Evolutionary conservation across 92 coral and sea anemone genomes (phyloP), one percentile per base, ranked within the genome.

Genomic region (Scolanthus callimorphus): DNA sequence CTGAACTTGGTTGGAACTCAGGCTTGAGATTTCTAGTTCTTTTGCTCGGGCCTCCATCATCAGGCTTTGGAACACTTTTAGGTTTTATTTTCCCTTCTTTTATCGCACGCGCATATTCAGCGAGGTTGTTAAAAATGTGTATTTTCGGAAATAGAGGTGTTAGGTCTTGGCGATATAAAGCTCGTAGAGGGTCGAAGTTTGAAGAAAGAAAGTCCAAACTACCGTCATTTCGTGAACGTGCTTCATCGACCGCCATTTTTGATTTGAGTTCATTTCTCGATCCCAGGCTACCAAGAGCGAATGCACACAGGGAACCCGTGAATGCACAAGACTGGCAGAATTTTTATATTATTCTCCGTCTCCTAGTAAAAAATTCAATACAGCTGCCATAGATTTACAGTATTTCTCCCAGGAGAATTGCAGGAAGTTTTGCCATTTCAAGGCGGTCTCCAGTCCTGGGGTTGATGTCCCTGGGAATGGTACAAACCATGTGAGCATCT

Each of bases 101-200:
- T 39, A 92, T 79, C 31, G 77, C 80, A 12, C 79, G 70, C 9
- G 96, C 94, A 70, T 92, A 92, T 62, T 88, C 94, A 27, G 75
- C 88, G 17, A 92, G 77, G 59, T 84, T 92, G 51, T 92, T 92
- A 21, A 88, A 88, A 54, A 88, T 57, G 25, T 78, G 85, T 28
- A 89, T 90, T 60, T 81, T 92, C 22, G 90, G 90, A 28, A 92
- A 67, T 27, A 94, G 98, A 45, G 98, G 94, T 29, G 77, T 84
- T 3, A 92, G 76, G 19, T 63, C 62, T 31, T 41, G 49, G 12
- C 70, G 49, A 55, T 92, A 92, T 31, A 92, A 81, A 24, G 96
- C 98, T 62, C 61, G 67, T 25, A 84, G 73, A 9, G 98, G 77
- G 57, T 92, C 91, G 60, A 92, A 92, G 27, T 58, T 69, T 61